These are phyloP conservation scores for Hydrolagus affinis DNA, from an alignment of 2,113 vertebrate species.

Conservation along the genomic window DNA sequence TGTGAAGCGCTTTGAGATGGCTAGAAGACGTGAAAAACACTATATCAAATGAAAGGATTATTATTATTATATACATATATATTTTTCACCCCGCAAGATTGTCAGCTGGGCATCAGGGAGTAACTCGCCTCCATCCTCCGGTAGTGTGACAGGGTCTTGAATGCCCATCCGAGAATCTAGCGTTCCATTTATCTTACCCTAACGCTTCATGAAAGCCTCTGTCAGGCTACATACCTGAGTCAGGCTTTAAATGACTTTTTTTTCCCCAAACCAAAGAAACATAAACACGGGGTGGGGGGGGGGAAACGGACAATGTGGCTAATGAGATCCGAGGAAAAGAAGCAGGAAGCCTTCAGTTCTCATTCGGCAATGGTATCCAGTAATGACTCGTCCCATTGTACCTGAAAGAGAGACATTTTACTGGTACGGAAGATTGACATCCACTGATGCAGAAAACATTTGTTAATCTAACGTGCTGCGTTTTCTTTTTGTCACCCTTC, in stretches of 20 bases:
- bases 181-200: no score
- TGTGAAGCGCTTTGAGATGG: no score
- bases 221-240: background rate
- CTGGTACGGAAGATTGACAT: conserved; percentile 59
- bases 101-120: no score
- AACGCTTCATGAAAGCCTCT: background rate
- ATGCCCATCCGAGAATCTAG: no score
- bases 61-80: no score
- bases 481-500: conserved; percentile 23
- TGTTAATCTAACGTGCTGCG: conserved; percentile 50
- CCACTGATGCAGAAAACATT: conserved; percentile 61
- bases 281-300: background rate
- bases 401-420: conserved; percentile 54
- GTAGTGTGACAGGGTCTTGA: no score
- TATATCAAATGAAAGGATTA: no score
- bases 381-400: conserved; percentile 28
- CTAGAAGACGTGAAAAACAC: no score
- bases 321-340: conserved; percentile 11
- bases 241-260: background rate
- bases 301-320: conserved; percentile 25
- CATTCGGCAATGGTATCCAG: conserved; percentile 14
- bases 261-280: no score
- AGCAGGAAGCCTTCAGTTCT: conserved; percentile 17
- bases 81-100: no score
- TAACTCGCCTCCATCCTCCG: no score